Evolutionary conservation across 2,888 invertebrate species (phyloP), one percentile per base, ranked within the genome.

Genomic region (Standfussiana lucernea): DNA sequence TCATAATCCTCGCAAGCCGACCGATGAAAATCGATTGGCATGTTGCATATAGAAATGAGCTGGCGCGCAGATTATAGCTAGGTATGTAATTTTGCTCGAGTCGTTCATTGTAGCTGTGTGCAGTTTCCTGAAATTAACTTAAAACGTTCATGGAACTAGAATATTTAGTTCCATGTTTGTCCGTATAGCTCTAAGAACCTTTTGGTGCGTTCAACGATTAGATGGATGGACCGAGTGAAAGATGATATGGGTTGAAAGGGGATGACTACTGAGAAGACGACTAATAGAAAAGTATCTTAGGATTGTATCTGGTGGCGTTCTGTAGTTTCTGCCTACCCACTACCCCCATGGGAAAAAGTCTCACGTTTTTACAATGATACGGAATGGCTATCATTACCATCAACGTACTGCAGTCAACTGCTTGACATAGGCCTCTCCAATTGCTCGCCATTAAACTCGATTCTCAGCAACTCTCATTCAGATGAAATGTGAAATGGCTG

Each of bases 11-110:
- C 28, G 61, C 28, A 40, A 42, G 53, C 50, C 32, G 18, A 13
- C 40, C 64, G 11, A 28, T 50, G 56, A 21, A 75, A 82, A 75
- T 75, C 68, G 76, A 82, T 82, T 50, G 47, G n/a, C 21, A 50
- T 75, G 24, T 42, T n/a, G 40, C 8, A 53, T 35, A 53, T 32
- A 47, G 62, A 80, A 40, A 21, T 13, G n/a, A 42, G 35, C 18
- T 47, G 47, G 2, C 40, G 62, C 35, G 61, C 24, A 15, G n/a
- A 42, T 78, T 78, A 28, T 21, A n/a, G 5, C 18, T 28, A 28
- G 21, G 8, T 62, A 50, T 35, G 77, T n/a, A n/a, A 18, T 69
- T 56, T 79, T n/a, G 8, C 64, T 45, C n/a, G 37, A 32, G 53
- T 64, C 56, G 21, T 37, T 59, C 18, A 24, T 40, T 24, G 40